Evolutionary conservation across 2,113 vertebrate genomes (phyloP), one percentile per base, ranked within the genome.

Genomic region (Malurus elegans): DNA sequence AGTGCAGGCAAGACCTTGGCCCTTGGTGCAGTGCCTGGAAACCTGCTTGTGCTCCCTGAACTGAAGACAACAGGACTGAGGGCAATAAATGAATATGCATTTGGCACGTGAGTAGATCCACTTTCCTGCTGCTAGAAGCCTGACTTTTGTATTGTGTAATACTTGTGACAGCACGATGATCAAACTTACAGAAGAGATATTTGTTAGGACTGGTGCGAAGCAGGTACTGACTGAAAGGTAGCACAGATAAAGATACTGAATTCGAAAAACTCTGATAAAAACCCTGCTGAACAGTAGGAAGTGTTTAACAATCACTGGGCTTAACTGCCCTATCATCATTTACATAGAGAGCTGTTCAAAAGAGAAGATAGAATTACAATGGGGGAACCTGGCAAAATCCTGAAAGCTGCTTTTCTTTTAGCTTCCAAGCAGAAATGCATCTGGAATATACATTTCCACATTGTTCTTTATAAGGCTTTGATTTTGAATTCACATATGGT

Each of bases 401-500:
- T 94, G 88, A 86, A 88, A 92, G 44, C 85, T 79, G 44, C 47
- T 90, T 64, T 80, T 93, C 76, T 94, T 87, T 80, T 74, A 80
- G 85, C 67, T 86, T 73, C 79, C 90, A 84, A 90, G 48, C 61
- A 95, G 79, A 83, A 93, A 86, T 90, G 92, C 88, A 86, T 93
- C 80, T 94, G 79, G 88, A 95, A 95, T 90, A 48, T 80, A 13
- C 89, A 78, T 97, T 88, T 86, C 88, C 19, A 64, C 67, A 79
- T 90, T 93, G 76, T 88, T 88, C 87, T 96, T 47, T 76, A n/a
- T 51, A 64, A 94, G 45, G 47, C 54, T 93, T 93, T 79, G 80
- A 90, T 94, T 95, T 31, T 88, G 85, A 94, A 96, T 95, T 90
- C 94, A 88, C 94, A 96, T 83, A 94, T 83, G 86, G 92, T 88